Conservation (phyloP, 2,797 vertebrate species). For the Calcarius lapponicus region DNA sequence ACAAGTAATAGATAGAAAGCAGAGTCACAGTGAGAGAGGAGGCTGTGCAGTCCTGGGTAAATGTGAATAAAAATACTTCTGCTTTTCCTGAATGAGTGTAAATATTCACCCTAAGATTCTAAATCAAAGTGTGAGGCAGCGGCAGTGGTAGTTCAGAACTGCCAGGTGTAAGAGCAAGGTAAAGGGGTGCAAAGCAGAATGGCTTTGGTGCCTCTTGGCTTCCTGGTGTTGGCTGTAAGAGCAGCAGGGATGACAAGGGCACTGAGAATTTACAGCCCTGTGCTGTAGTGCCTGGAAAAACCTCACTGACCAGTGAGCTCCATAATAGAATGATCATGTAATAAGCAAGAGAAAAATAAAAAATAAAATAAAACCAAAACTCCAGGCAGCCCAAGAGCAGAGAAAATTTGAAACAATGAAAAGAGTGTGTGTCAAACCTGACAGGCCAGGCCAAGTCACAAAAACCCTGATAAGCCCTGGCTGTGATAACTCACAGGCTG, state of each 20-base stretch:
- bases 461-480: neutral
- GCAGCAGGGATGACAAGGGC: neutral
- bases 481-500: neutral
- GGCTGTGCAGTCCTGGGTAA: neutral
- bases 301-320: neutral
- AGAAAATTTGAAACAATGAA: neutral
- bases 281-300: neutral
- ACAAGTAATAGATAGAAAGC: neutral
- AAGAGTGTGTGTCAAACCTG: neutral
- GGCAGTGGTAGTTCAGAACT: neutral
- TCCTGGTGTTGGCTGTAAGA: neutral
- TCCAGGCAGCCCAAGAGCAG: neutral
- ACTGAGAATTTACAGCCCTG: neutral
- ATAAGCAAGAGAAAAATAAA: neutral
- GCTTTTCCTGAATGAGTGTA: neutral
- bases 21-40: neutral
- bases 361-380: neutral
- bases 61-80: neutral
- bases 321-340: fast-evolving
- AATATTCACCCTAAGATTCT: neutral
- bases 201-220: neutral
- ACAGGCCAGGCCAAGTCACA: neutral
- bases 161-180: neutral
- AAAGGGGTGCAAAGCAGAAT: neutral
- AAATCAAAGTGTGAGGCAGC: neutral